A percentile compares a stretch with the other conserved stretches of the same genome.
phyloP scores from a whole-genome alignment of 2,113 vertebrate genomes.

The Centropus unirufus region DNA sequence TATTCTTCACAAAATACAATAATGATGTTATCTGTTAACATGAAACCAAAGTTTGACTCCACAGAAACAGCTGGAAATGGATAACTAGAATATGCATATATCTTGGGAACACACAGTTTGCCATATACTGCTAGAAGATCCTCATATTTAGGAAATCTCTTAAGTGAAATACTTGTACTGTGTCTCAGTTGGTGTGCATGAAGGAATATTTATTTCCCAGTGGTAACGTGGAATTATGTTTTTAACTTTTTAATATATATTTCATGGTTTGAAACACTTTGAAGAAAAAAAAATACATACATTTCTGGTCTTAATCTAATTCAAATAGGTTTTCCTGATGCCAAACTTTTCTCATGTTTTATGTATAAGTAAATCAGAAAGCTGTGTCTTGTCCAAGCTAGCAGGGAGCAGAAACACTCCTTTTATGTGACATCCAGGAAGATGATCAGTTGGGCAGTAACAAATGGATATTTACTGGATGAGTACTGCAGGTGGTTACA shows the following conservation, averaged over 20 bases:
- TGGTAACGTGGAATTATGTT: conserved; percentile 46
- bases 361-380: neutral
- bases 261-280: conserved; percentile 46
- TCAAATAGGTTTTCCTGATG: neutral
- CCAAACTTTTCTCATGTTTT: conserved; percentile 31
- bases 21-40: conserved; percentile 77
- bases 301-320: conserved; percentile 30
- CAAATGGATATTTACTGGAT: neutral
- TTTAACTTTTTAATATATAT: conserved; percentile 42
- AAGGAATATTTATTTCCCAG: conserved; percentile 65
- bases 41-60: conserved; percentile 78
- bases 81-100: conserved; percentile 74
- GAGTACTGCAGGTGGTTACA: neutral
- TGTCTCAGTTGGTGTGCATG: conserved; percentile 68
- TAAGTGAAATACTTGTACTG: conserved; percentile 64
- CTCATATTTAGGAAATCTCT: conserved; percentile 69
- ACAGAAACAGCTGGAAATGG: conserved; percentile 76
- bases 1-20: conserved; percentile 74
- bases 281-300: neutral
- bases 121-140: conserved; percentile 71
- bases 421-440: neutral
- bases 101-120: conserved; percentile 68
- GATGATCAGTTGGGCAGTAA: neutral
- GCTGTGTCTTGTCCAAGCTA: neutral
- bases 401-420: neutral